These are phyloP conservation scores for Phalera bucephala DNA, from an alignment of 2,888 invertebrate genomes.

Conservation along the genomic window DNA sequence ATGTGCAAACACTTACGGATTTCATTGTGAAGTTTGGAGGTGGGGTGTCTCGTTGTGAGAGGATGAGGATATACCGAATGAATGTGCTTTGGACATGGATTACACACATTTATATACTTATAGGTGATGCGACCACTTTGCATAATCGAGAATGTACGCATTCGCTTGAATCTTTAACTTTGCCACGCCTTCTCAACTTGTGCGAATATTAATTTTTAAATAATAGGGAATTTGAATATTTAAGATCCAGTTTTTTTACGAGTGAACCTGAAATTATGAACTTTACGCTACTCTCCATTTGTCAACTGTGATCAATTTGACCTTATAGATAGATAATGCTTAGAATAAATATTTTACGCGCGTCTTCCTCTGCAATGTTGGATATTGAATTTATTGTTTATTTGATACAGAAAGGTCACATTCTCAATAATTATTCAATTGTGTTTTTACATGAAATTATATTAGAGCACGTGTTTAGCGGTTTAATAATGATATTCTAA, in stretches of 20 bases:
- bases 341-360: not conserved
- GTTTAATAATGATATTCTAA: too few species aligned
- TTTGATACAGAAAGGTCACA: too few species aligned
- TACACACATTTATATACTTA: conserved; percentile 53
- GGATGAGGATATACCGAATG: conserved; percentile 39
- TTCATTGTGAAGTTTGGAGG: conserved; percentile 51
- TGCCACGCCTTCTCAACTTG: conserved; percentile 9
- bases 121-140: conserved; percentile 32
- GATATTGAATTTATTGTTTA: not conserved
- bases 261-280: not conserved
- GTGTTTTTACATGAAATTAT: too few species aligned
- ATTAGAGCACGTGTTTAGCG: too few species aligned
- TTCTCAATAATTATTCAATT: too few species aligned
- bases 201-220: conserved; percentile 7
- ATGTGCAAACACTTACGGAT: conserved; percentile 61
- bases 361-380: not conserved
- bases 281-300: not conserved
- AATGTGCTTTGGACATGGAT: conserved; percentile 44
- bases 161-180: conserved; percentile 18
- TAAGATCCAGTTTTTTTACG: conserved; percentile 2
- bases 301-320: not conserved
- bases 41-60: conserved; percentile 22
- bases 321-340: not conserved
- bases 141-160: conserved; percentile 44
- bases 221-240: conserved; percentile 18